Base-by-base conservation (phyloP, 2,888 invertebrate species). In the Leucophenga maculata region DNA sequence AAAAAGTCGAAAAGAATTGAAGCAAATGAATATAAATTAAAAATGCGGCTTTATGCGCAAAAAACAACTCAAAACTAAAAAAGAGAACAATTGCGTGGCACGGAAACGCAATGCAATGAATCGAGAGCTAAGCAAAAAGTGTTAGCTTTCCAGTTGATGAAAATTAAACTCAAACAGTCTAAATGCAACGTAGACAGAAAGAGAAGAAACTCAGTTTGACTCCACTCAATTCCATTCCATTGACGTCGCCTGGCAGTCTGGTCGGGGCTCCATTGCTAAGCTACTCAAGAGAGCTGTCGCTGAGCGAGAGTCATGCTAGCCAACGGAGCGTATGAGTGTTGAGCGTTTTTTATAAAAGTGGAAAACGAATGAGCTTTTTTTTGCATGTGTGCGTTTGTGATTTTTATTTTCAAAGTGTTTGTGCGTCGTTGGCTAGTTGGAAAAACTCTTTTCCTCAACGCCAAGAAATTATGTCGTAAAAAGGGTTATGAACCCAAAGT, bases 251-350 rank as follows among this genome's bases (percentile, higher is more conserved):
- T 32, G 32, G 32, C 32, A 32, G 32, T 32, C 32, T 32, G 32
- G 4, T 39, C 39, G 1, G 4, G 54, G 16, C 66, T 31, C 66
- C 72, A 65, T 74, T 74, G 60, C 74, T 77, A 39, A 50, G 18
- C 44, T 26, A 39, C 54, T 66, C 64, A 72, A 73, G 76, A 72
- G 26, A 26, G 26, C 4, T 26, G 26, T 26, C 4, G 26, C 2
- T 26, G 26, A 26, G 72, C 68, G 73, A 68, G 39, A 22, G 57
- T 50, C n/a, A n/a, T n/a, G n/a, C n/a, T n/a, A n/a, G 65, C 48
- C 59, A 65, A 74, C 73, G 13, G 71, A 75, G 76, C 77, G 77
- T 72, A 76, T 79, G 82, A 81, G 82, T 82, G 74, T 75, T 76
- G 70, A 77, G 70, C 69, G 72, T 16, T 46, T 68, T 20, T 60